Base-by-base conservation (phyloP, 2,797 vertebrate genomes). In the Pelochelys cantorii region DNA sequence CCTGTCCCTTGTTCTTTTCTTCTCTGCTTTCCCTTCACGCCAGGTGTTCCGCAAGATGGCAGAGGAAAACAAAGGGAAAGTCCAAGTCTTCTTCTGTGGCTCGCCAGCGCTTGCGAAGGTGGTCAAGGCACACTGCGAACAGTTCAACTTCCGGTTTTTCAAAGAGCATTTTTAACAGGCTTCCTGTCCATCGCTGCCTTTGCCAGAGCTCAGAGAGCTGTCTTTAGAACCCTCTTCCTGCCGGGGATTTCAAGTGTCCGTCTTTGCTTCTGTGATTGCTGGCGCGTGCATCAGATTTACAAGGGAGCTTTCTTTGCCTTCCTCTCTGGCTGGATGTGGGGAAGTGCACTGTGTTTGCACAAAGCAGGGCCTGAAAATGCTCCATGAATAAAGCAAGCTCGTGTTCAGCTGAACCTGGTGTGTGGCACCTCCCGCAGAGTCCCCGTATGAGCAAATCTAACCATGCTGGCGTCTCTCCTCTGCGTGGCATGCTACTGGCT, bases 81-180 rank as follows among this genome's bases (percentile, higher is more conserved):
- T 99, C 10, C 98, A 98, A 3, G 99, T 99, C 59, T 99, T 99
- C 96, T 99, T 99, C 97, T 99, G 99, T 0, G 99, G 98, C 15
- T 97, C 99, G 3, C 97, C 98, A 0, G 98, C 97, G 4, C 97
- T 99, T 23, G 98, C 98, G 42, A 98, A 98, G 94, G 93, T 97
- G 85, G 97, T 99, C 95, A 98, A 98, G 84, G 95, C 96, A 17
- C 98, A 98, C 55, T 99, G 99, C n/a, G 98, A 99, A 75, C 86
- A 77, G 92, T 98, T 99, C 2, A 91, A 97, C 88, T 99, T 99
- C 97, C 92, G 96, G 79, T 99, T 99, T 96, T 99, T 98, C 98
- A 98, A 98, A 89, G 99, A 99, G 88, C 98, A 98, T 96, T 99
- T 99, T 97, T 99, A 97, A 98, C 10, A 1, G 0, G 0, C 1